Evolutionary conservation across 2,888 invertebrate species (phyloP).

Genomic region (Podotricha telesiphe): DNA sequence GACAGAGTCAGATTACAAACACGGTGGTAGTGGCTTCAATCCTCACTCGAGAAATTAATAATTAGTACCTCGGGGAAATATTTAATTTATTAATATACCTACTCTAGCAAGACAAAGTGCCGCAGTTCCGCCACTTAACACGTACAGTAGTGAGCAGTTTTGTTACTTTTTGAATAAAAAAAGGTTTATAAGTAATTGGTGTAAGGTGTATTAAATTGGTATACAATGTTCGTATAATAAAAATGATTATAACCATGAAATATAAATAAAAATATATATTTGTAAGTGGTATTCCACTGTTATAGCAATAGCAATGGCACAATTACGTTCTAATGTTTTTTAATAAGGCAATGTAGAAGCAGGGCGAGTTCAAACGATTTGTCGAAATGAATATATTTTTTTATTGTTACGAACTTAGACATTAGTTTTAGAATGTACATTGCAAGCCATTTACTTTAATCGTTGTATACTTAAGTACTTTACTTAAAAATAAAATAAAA

Average conservation of each 20-base stretch:
- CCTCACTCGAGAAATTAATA: too few species aligned
- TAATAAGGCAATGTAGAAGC: slow-evolving; percentile 25
- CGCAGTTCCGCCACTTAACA: too few species aligned
- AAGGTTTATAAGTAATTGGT: too few species aligned
- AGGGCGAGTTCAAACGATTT: slow-evolving; percentile 19
- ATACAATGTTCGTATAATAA: not conserved
- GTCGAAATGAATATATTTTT: slow-evolving; percentile 15
- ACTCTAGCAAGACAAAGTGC: too few species aligned
- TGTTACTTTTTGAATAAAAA: too few species aligned
- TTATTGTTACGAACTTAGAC: slow-evolving; percentile 8
- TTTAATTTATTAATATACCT: too few species aligned
- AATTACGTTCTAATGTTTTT: slow-evolving; percentile 26
- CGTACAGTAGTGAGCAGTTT: too few species aligned
- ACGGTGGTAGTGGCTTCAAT: too few species aligned
- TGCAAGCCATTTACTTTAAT: not conserved
- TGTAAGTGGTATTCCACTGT: slow-evolving; percentile 18
- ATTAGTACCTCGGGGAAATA: too few species aligned
- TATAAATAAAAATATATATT: slow-evolving; percentile 28
- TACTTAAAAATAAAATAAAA: too few species aligned
- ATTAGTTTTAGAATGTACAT: not conserved
- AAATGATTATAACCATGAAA: not conserved
- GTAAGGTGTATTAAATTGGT: not conserved
- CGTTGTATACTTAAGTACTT: not conserved
- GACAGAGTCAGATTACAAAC: too few species aligned
- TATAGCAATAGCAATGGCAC: slow-evolving; percentile 24